Evolutionary conservation across 2,888 invertebrate genomes (phyloP).

Genomic region (Iphiclides podalirius): DNA sequence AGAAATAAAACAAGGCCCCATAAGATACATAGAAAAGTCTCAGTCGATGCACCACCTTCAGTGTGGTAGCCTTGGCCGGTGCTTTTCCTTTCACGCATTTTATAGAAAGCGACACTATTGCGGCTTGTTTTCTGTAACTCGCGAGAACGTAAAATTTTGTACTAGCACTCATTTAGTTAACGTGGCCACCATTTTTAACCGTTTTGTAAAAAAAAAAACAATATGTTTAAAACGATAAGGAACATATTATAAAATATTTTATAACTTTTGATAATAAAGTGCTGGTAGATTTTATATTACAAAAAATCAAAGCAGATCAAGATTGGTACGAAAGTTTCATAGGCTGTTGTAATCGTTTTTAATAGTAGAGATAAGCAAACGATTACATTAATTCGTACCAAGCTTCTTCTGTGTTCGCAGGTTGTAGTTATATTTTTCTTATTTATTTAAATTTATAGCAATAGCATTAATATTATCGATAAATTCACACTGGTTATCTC

Average conservation of each 20-base stretch:
- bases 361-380: constrained; percentile 45
- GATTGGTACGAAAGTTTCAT: constrained; percentile 67
- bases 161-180: constrained; percentile 67
- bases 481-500: constrained; percentile 35
- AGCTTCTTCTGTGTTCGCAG: constrained; percentile 65
- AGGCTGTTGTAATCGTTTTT: constrained; percentile 59
- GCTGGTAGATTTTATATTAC: constrained; percentile 63
- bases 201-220: constrained; percentile 62
- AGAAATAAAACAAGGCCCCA: constrained; percentile 65
- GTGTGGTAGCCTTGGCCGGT: constrained; percentile 52
- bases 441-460: constrained; percentile 77
- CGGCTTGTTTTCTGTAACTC: constrained; percentile 72
- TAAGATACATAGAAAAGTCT: constrained; percentile 56
- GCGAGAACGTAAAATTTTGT: constrained; percentile 47
- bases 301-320: constrained; percentile 57
- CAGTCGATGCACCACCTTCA: constrained; percentile 49
- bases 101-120: constrained; percentile 64
- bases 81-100: constrained; percentile 63
- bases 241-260: constrained; percentile 70
- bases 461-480: constrained; percentile 47
- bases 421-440: constrained; percentile 75
- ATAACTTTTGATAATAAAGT: constrained; percentile 78
- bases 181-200: constrained; percentile 54
- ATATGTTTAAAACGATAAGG: constrained; percentile 41
- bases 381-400: constrained; percentile 74